These are phyloP conservation scores for Macrotis lagotis DNA, from an alignment of 2,113 vertebrate species.

Conservation along the genomic window DNA sequence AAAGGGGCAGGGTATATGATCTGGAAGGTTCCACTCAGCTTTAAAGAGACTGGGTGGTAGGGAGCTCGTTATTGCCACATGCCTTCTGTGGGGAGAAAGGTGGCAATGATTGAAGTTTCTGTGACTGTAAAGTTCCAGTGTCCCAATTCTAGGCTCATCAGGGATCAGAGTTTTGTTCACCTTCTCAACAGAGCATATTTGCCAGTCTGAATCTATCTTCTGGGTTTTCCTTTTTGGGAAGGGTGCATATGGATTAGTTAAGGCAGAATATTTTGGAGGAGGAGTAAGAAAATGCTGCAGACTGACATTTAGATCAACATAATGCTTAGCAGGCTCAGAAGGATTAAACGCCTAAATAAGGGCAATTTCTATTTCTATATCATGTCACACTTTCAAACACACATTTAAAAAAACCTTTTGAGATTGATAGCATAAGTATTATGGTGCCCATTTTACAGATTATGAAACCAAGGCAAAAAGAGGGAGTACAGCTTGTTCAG, in stretches of 20 bases:
- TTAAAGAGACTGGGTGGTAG: neutral
- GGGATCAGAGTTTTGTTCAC: neutral
- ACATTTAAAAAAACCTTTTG: neutral
- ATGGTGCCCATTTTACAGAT: neutral
- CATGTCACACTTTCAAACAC: neutral
- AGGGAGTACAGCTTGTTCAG: neutral
- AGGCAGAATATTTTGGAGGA: neutral
- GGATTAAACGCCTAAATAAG: neutral
- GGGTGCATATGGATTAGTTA: neutral
- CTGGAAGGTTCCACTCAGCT: neutral
- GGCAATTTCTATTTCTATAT: neutral
- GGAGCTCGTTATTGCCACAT: neutral
- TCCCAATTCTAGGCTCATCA: neutral
- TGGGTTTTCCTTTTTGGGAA: slow-evolving; percentile 74
- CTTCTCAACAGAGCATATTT: neutral
- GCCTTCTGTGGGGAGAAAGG: neutral
- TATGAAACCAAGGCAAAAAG: neutral
- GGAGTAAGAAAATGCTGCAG: neutral
- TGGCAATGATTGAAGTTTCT: neutral
- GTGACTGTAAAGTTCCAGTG: neutral
- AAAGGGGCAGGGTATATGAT: neutral
- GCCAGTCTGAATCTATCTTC: slow-evolving; percentile 46
- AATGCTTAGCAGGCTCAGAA: neutral
- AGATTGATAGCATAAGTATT: neutral
- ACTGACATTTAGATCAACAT: neutral